Percentiles rank a stretch among this genome's conserved stretches.
Evolutionary conservation across 2,888 invertebrate species (phyloP).

Genomic region (Maniola hyperantus): DNA sequence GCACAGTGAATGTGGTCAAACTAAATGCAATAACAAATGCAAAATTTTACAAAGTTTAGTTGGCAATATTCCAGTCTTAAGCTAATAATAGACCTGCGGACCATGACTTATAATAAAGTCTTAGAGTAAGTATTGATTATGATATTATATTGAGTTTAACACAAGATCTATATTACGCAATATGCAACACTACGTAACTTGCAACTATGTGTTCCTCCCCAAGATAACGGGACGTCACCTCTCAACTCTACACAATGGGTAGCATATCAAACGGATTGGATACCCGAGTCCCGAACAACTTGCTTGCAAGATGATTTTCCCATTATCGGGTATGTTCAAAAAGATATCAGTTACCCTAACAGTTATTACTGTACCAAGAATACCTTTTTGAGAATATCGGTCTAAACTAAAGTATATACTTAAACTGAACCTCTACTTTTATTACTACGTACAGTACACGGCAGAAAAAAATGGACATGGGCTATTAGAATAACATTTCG

Average conservation of each 20-base stretch:
- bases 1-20: background rate
- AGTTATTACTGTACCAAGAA: too few relatives aligned
- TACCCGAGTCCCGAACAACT: background rate
- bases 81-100: background rate
- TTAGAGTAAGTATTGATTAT: too few relatives aligned
- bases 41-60: constrained; percentile 49
- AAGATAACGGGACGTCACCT: background rate
- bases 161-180: background rate
- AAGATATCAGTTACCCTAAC: too few relatives aligned
- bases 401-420: too few relatives aligned
- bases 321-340: background rate
- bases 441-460: too few relatives aligned
- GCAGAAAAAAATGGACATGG: too few relatives aligned
- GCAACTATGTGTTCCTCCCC: background rate
- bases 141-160: too few relatives aligned
- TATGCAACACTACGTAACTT: background rate
- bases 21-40: constrained; percentile 37
- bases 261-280: background rate
- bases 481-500: too few relatives aligned
- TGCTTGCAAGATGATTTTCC: background rate
- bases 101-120: too few relatives aligned
- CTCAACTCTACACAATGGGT: background rate
- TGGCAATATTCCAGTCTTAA: constrained; percentile 41
- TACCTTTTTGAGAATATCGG: too few relatives aligned
- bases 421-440: too few relatives aligned